Evolutionary conservation across 1,140 invertebrate species (phyloP).

Genomic region (Carposina sasakii): DNA sequence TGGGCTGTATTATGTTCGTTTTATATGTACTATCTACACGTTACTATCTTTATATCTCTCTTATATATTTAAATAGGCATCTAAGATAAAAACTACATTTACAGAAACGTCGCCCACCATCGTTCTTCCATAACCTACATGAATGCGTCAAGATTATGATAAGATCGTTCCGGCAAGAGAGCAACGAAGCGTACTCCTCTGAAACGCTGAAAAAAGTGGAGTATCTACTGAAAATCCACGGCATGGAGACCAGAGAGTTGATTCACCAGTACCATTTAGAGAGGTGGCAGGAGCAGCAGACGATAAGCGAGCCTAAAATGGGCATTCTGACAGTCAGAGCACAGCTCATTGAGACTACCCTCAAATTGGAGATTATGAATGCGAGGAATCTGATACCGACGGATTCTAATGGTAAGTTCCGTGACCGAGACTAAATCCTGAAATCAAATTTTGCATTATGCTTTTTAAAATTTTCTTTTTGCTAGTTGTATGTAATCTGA

Average conservation of each 20-base stretch:
- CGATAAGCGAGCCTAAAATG: conserved; percentile 74
- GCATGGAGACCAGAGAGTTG: conserved; percentile 87
- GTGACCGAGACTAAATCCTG: no score
- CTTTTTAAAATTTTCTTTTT: conserved; percentile 6
- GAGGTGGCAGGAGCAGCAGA: conserved; percentile 79
- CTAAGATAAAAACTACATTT: no score
- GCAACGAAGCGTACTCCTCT: conserved; percentile 66
- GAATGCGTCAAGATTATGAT: conserved; percentile 89
- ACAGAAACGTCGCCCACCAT: conserved; percentile 86
- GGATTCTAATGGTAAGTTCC: conserved; percentile 87
- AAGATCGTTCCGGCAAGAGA: conserved; percentile 88
- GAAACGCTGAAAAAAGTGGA: conserved; percentile 80
- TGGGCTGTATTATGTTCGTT: no score
- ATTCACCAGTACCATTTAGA: conserved; percentile 90
- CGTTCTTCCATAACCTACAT: conserved; percentile 92
- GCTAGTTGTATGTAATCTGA: background rate
- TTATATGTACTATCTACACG: no score
- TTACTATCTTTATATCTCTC: no score
- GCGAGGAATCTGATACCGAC: conserved; percentile 89
- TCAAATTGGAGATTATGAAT: conserved; percentile 87
- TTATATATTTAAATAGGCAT: no score
- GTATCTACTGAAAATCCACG: conserved; percentile 83
- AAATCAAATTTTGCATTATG: conserved; percentile 5
- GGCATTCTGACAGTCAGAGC: conserved; percentile 81
- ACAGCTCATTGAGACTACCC: conserved; percentile 75